Conservation (phyloP, 1,140 invertebrate genomes). For the Drosophila nannoptera region DNA sequence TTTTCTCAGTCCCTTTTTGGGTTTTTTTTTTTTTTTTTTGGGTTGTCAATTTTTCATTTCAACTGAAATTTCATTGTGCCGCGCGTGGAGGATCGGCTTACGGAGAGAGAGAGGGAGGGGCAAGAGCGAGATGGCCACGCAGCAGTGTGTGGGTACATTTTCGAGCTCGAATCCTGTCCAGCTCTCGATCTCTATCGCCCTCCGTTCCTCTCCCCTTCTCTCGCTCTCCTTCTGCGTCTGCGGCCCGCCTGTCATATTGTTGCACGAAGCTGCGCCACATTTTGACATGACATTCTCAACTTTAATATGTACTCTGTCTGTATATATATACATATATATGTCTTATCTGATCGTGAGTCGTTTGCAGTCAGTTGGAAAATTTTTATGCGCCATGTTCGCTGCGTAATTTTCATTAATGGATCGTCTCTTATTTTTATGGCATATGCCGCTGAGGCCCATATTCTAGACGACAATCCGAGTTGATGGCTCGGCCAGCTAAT, state of each 20-base stretch:
- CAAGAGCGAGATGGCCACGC: constrained; percentile 51
- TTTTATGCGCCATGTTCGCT: constrained; percentile 25
- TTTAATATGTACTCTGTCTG: constrained; percentile 37
- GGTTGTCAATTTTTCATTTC: constrained; percentile 53
- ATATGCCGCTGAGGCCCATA: constrained; percentile 44
- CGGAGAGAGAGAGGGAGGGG: constrained; percentile 37
- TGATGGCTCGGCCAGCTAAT: constrained; percentile 53
- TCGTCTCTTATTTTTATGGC: constrained; percentile 52
- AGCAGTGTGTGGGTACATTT: constrained; percentile 34
- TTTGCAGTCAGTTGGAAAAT: constrained; percentile 72
- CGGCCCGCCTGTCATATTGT: constrained; percentile 62
- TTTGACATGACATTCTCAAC: constrained; percentile 71
- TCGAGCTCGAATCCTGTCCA: constrained; percentile 13
- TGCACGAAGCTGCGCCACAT: constrained; percentile 58
- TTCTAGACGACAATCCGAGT: constrained; percentile 35
- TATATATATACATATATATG: constrained; percentile 7
- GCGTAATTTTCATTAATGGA: constrained; percentile 70
- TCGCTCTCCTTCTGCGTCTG: constrained; percentile 8
- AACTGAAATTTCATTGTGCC: constrained; percentile 47
- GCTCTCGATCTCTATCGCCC: not conserved
- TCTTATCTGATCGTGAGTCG: constrained; percentile 68
- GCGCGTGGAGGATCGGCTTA: constrained; percentile 60
- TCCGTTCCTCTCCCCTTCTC: not conserved
- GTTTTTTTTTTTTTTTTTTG: constrained; percentile 22
- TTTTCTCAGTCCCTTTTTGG: constrained; percentile 32